These are phyloP conservation scores for Arrhopalites spinosus DNA, from an alignment of 2,888 invertebrate genomes.

Conservation along the genomic window DNA sequence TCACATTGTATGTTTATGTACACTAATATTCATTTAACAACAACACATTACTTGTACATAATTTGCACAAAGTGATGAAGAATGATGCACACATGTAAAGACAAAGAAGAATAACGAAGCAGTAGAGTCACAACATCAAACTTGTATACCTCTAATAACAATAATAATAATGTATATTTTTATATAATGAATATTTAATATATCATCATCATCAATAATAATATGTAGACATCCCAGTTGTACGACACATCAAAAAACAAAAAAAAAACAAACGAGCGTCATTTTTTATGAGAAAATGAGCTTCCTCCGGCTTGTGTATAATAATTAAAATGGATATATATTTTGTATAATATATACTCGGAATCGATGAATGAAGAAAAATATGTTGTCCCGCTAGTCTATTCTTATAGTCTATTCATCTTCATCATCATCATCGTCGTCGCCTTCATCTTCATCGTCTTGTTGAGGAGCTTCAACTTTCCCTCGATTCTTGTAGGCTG, in stretches of 20 bases:
- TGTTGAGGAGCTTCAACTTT: slow-evolving; percentile 59
- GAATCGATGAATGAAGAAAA: slow-evolving; percentile 23
- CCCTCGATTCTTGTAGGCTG: slow-evolving; percentile 78
- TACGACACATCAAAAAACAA: background rate
- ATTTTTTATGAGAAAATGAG: slow-evolving; percentile 1
- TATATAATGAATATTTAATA: slow-evolving; percentile 11
- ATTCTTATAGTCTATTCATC: slow-evolving; percentile 59
- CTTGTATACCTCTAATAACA: background rate
- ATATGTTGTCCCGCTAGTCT: background rate
- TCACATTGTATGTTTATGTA: too few species aligned
- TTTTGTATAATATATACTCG: slow-evolving; percentile 16
- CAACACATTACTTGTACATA: too few species aligned
- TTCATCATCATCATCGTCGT: slow-evolving; percentile 64
- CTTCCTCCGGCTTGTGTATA: background rate
- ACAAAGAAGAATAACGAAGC: background rate
- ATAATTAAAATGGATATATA: background rate
- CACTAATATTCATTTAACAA: too few species aligned
- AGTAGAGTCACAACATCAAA: background rate
- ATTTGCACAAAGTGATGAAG: background rate
- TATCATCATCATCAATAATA: slow-evolving; percentile 5
- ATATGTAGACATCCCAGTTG: background rate
- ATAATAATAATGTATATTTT: slow-evolving; percentile 5
- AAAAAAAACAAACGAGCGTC: background rate
- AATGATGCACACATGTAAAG: background rate
- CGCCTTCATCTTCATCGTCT: slow-evolving; percentile 70